Evolutionary conservation across 2,888 invertebrate genomes (phyloP).

Genomic region (Pteria penguin): DNA sequence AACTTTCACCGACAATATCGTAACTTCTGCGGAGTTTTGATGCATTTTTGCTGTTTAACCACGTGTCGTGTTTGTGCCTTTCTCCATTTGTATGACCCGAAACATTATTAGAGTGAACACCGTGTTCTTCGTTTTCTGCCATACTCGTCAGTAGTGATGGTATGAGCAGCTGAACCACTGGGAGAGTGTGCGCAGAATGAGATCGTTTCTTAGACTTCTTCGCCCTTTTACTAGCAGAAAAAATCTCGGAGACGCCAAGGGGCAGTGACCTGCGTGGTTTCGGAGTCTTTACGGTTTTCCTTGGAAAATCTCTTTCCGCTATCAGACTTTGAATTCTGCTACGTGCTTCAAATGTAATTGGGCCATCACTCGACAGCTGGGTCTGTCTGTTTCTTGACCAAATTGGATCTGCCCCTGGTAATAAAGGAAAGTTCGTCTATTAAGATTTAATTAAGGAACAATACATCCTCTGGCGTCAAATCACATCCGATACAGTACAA

Average conservation of each 20-base stretch:
- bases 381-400: background rate
- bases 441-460: background rate
- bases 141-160: too few species aligned
- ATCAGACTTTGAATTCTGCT: background rate
- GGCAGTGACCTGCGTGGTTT: background rate
- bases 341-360: background rate
- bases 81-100: background rate
- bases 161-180: background rate
- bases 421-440: background rate
- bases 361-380: background rate
- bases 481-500: too few species aligned
- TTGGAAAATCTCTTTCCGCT: background rate
- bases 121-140: background rate
- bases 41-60: background rate
- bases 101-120: background rate
- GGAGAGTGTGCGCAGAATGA: background rate
- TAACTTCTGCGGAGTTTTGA: constrained; percentile 28
- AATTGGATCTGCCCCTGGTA: background rate
- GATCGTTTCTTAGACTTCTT: background rate
- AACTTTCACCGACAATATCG: constrained; percentile 73
- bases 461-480: background rate
- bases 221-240: background rate
- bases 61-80: background rate
- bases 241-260: background rate
- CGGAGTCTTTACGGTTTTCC: background rate